Base-by-base conservation (phyloP, 1,140 invertebrate genomes). In the Drosophila arawakana region DNA sequence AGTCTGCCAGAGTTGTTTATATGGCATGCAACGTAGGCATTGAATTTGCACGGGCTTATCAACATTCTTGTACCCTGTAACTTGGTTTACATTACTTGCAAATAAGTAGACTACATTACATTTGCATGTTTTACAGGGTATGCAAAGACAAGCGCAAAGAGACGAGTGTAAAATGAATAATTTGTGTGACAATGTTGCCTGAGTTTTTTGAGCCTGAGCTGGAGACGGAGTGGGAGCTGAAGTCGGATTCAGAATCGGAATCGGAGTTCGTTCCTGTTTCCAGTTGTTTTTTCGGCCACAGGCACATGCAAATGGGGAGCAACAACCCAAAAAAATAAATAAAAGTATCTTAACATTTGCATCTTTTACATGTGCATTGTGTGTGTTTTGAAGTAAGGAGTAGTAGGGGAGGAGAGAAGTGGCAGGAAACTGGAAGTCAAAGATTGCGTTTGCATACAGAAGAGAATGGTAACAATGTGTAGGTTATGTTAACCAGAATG, bases 301-400 rank as follows among this genome's bases (percentile, higher is more conserved):
- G 73, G 54, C 76, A 86, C 41, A 86, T 81, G 72, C 63, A 86
- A 84, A 84, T 72, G 69, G 66, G 68, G 25, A 4, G 25, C 25
- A 30, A 30, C 25, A 30, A 30, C 25, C 2, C 4, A 6, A 6
- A 30, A 30, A 30, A 30, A 30, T 2, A 4, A 30, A 30, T 69
- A 73, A 81, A 81, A 85, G 86, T 86, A 85, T 86, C 82, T 86
- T 79, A 86, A 67, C 75, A 85, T 86, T 85, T 85, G 82, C 81
- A 85, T 85, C 81, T 85, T 78, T 81, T 76, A 78, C 80, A 86
- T 81, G 78, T 75, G 74, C 78, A 86, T 65, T 67, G 54, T 60
- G 59, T 43, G 39, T 37, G 25, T 21, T 6, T 9, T 13, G 4
- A 10, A 44, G 39, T n/a, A n/a, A 11, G 34, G 9, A 9, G 35